These are phyloP conservation scores for Conops quadrifasciatus DNA, from an alignment of 2,888 invertebrate species.

Conservation along the genomic window DNA sequence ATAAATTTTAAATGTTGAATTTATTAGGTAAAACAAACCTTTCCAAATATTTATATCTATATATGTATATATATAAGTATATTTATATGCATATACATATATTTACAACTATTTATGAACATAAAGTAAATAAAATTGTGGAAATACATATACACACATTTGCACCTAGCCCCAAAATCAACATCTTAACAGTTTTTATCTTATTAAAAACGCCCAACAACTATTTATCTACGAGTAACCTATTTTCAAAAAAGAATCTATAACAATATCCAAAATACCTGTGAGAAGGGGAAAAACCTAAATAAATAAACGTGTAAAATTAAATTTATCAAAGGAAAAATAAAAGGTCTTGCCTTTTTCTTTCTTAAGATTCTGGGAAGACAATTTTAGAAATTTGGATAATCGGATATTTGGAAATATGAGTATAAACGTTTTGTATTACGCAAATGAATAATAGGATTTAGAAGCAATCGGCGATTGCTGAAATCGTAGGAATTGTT, in stretches of 20 bases:
- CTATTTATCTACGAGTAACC: constrained; percentile 27
- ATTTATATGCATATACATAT: background rate
- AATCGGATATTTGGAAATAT: too few species aligned
- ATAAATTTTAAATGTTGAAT: too few species aligned
- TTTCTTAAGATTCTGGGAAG: too few species aligned
- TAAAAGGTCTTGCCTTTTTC: too few species aligned
- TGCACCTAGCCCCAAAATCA: constrained; percentile 30
- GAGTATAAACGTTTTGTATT: too few species aligned
- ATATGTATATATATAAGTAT: background rate
- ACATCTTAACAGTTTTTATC: constrained; percentile 17
- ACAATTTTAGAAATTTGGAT: too few species aligned
- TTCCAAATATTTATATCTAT: too few species aligned
- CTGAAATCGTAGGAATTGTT: too few species aligned
- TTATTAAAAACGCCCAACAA: constrained; percentile 24
- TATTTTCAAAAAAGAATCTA: constrained; percentile 12
- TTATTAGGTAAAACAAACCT: too few species aligned
- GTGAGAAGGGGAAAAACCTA: constrained; percentile 4
- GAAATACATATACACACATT: constrained; percentile 13
- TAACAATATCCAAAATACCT: constrained; percentile 32
- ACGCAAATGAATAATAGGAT: too few species aligned
- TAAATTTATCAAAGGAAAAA: background rate
- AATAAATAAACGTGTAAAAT: background rate
- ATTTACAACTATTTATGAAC: constrained; percentile 5
- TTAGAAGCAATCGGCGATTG: too few species aligned
- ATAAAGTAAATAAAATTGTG: constrained; percentile 23